These are phyloP conservation scores for Trialeurodes vaporariorum DNA, from an alignment of 1,140 invertebrate genomes.

Conservation along the genomic window DNA sequence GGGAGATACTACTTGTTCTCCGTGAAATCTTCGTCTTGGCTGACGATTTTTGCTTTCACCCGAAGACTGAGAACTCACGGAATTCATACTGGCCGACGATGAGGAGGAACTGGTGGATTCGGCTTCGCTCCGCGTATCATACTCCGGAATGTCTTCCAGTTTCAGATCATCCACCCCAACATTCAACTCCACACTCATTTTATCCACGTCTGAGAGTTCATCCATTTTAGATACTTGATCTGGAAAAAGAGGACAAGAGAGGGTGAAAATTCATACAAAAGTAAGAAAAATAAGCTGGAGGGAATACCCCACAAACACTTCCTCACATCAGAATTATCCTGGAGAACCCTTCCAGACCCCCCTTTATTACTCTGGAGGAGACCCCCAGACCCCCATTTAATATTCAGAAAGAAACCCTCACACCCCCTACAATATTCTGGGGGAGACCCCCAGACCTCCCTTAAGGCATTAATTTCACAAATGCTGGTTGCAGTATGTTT, in stretches of 20 bases:
- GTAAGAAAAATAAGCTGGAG: too few relatives aligned
- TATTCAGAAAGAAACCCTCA: too few relatives aligned
- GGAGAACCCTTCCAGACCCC: too few relatives aligned
- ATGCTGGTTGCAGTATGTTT: too few relatives aligned
- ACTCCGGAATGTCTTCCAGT: constrained; percentile 29
- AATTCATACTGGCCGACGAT: constrained; percentile 57
- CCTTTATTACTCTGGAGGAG: too few relatives aligned
- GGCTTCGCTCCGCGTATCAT: constrained; percentile 66
- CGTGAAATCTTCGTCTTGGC: constrained; percentile 39
- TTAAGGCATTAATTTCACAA: too few relatives aligned
- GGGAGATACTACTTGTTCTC: constrained; percentile 30
- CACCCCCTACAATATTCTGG: too few relatives aligned
- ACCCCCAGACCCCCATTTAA: too few relatives aligned
- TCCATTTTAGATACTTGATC: background rate
- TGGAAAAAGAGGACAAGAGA: background rate
- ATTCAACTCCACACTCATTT: constrained; percentile 10
- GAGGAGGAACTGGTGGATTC: constrained; percentile 46
- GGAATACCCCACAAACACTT: too few relatives aligned
- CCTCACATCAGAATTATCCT: too few relatives aligned
- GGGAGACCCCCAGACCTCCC: too few relatives aligned
- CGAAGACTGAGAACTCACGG: constrained; percentile 50
- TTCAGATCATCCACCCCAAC: constrained; percentile 20
- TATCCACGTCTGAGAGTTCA: constrained; percentile 5
- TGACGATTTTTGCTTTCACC: constrained; percentile 37
- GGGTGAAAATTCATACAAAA: too few relatives aligned